Evolutionary conservation across 1,140 invertebrate genomes (phyloP), one percentile per base, ranked within the genome.

Genomic region (Nomia melanderi): DNA sequence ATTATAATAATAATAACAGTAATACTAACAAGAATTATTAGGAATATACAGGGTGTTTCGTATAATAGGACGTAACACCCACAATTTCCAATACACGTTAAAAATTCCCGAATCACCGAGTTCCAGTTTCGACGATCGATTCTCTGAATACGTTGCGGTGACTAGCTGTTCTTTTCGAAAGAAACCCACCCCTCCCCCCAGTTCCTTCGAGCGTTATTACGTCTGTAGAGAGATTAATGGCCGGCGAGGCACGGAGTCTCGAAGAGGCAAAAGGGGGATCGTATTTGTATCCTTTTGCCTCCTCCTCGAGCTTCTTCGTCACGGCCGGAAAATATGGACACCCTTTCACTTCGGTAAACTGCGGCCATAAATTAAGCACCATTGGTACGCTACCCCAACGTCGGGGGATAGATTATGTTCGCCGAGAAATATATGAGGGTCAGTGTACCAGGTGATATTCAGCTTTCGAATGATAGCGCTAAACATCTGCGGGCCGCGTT

Each of bases 371-470:
- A 25, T 65, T n/a, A 33, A 66, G 9, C 1, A 29, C 27, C 63
- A 23, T 62, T 41, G 47, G 64, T 56, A 39, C 25, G 25, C 7
- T 17, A 7, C 1, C 6, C 20, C 72, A 62, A 62, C 20, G 2
- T n/a, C n/a, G 14, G 20, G n/a, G n/a, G 39, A 47, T 36, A 17
- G 23, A 23, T 77, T 64, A 36, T 12, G 23, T 72, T 20, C 20
- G 0, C 23, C 12, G 12, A 12, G 12, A 67, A 66, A 67, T 77
- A 54, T 57, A 72, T 6, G 47, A 62, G 23, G 56, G 36, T 65
- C 41, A 12, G 23, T 60, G 20, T 60, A 27, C 20, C 41, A 47
- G 27, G 36, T 69, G 12, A 50, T 57, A 59, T 70, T 70, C 59
- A 2, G n/a, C 8, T 20, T 7, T 20, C 44, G 59, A 47, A 25